Evolutionary conservation across 64 coral and sea anemone species (phyloP), one percentile per base, ranked within the genome.

Genomic region (Montipora efflorescens): DNA sequence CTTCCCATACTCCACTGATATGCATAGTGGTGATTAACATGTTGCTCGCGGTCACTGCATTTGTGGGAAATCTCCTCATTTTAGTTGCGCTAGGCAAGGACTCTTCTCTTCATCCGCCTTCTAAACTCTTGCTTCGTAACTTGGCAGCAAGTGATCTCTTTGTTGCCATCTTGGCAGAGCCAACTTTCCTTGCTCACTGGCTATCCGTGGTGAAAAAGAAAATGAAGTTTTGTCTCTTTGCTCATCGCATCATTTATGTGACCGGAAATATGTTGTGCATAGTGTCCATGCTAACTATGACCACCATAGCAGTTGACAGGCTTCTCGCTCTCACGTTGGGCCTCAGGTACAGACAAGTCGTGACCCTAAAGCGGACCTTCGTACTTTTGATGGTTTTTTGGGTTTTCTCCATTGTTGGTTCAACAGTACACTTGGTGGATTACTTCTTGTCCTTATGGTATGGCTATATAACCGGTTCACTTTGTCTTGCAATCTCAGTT

Each of bases 51-150:
- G 67, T 69, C 16, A 71, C 82, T 21, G 82, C 82, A 19, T 85
- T 71, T 70, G 6, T 70, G 43, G 62, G 64, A 45, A 85, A 85
- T 46, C 8, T 19, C 3, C 82, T 85, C 14, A 85, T 70, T 25
- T 28, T 85, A 23, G 15, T 50, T 20, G 62, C 82, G 3, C 46
- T 85, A 48, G 14, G 45, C 64, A 85, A 85, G 82, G 82, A 69
- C 6, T 47, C 43, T 22, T 50, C 82, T 2, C 64, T 85, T 48
- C 43, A 85, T 85, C 64, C 45, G 64, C 61, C 82, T 43, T 85
- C 62, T 2, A 85, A 85, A 50, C 66, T 85, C 12, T 70, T 85
- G 36, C 55, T 83, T 83, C 81, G 59, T 36, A 67, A 22, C 43
- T 22, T 83, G 12, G 58, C 58, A 2, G 7, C 16, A 43, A 67